Evolutionary conservation across 2,113 vertebrate genomes (phyloP).

Genomic region (Crotalus viridis): DNA sequence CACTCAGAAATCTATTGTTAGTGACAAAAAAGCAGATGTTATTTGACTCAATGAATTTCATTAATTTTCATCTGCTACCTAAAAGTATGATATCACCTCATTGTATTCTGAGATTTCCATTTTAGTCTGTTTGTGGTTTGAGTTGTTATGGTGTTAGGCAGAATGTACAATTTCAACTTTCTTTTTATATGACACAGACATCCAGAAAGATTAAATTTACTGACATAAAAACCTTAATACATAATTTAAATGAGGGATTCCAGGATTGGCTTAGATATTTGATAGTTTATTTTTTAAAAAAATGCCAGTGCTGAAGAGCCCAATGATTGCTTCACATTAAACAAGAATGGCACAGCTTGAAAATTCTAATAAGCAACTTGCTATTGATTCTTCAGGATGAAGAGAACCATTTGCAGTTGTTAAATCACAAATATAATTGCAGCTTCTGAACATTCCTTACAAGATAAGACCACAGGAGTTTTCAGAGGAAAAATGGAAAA

Average conservation of each 20-base stretch:
- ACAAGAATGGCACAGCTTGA: not conserved
- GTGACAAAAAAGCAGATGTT: too few species aligned
- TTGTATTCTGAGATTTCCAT: too few species aligned
- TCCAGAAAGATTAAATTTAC: not conserved
- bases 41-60: too few species aligned
- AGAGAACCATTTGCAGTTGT: not conserved
- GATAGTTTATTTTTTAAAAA: not conserved
- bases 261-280: not conserved
- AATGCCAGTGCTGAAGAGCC: not conserved
- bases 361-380: not conserved
- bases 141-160: too few species aligned
- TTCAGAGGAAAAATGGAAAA: not conserved
- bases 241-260: not conserved
- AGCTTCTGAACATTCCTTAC: not conserved
- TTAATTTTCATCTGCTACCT: too few species aligned
- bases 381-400: not conserved
- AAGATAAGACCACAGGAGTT: not conserved
- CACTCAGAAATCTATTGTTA: too few species aligned
- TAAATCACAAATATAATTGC: not conserved
- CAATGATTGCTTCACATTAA: not conserved
- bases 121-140: too few species aligned
- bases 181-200: not conserved
- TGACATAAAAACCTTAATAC: not conserved
- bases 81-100: too few species aligned
- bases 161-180: not conserved